Base-by-base conservation (phyloP, 2,797 vertebrate species). In the Phrynocephalus forsythii region DNA sequence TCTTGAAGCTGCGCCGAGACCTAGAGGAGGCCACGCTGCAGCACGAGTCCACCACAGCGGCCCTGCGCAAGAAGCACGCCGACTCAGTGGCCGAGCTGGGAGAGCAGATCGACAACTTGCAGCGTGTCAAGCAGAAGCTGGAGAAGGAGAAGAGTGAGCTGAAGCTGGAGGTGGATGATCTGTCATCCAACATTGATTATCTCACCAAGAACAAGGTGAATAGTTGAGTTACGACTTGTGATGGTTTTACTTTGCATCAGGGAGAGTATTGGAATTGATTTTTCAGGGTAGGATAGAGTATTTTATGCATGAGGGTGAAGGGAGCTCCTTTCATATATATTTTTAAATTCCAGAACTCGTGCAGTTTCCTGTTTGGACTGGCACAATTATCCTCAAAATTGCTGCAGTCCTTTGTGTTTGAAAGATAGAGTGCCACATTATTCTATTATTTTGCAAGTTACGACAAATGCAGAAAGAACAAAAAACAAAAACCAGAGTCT, bases 71-170 rank as follows among this genome's bases (percentile, higher is more conserved):
- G 95, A 99, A 99, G 90, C 98, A 99, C 0, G 97, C 97, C 0
- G 98, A 99, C 82, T 97, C 95, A 0, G 88, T 96, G 0, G 97
- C 97, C 0, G 98, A 98, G 96, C 97, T 99, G 88, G 92, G 97
- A 0, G 98, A 99, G 96, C 98, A 99, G 96, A 97, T 98, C 0
- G 98, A 99, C 95, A 98, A 96, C 88, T 96, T 99, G 89, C 98
- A 98, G 95, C 94, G 98, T 0, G 96, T 98, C 92, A 98, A 98
- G 94, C 98, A 99, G 96, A 99, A 98, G 92, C 96, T 99, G 95
- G 98, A 99, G 94, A 99, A 99, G 90, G 98, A 99, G 90, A 97
- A 98, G 94, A 97, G 97, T 0, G 98, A 99, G 95, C 96, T 97
- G 91, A 99, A 98, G 96, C 97, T 99, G 98, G 98, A 99, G 94